Conservation (phyloP, 2,888 invertebrate genomes). For the Eueremaeus valkanovi region DNA sequence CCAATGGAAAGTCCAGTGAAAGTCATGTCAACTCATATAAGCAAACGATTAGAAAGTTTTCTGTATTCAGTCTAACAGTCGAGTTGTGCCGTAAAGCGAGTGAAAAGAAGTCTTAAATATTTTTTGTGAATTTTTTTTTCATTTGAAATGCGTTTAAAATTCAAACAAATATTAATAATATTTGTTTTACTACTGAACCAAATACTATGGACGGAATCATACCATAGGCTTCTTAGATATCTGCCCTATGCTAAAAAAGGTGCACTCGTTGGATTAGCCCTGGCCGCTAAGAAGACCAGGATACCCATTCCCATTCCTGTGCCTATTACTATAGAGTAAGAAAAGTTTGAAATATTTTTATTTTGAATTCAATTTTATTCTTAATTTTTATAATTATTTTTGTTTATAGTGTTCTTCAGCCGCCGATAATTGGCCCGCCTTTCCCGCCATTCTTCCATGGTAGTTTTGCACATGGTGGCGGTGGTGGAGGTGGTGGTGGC, state of each 20-base stretch:
- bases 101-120: too few species aligned
- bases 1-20: too few species aligned
- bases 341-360: too few species aligned
- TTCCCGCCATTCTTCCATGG: constrained; percentile 8
- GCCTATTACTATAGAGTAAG: background rate
- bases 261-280: background rate
- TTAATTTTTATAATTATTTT: background rate
- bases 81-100: too few species aligned
- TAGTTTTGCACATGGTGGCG: background rate
- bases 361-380: background rate
- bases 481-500: background rate
- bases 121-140: too few species aligned
- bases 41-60: too few species aligned
- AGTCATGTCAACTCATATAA: too few species aligned
- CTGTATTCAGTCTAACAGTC: too few species aligned
- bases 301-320: background rate
- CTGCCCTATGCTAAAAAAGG: background rate
- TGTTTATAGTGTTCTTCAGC: background rate
- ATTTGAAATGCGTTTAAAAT: background rate
- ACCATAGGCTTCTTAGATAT: background rate
- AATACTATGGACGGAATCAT: background rate
- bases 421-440: background rate
- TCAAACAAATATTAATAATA: background rate
- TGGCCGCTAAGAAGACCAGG: background rate
- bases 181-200: background rate